Percentiles rank a stretch among this genome's conserved stretches.
Evolutionary conservation across 2,113 vertebrate genomes (phyloP).

Genomic region (Hyperoodon ampullatus): DNA sequence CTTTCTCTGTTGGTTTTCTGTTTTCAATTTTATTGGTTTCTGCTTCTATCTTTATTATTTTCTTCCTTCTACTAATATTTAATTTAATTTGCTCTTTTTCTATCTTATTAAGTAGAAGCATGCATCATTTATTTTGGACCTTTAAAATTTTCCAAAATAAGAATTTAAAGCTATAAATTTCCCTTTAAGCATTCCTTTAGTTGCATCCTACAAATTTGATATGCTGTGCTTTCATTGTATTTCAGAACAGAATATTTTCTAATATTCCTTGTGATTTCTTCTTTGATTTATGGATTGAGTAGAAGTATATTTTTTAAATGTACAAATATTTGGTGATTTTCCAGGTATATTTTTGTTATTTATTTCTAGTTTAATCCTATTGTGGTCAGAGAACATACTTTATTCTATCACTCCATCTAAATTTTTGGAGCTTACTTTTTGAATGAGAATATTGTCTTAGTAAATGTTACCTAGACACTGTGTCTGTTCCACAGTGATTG

Average conservation of each 20-base stretch:
- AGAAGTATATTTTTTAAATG: neutral
- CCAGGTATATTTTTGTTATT: neutral
- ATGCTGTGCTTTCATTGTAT: neutral
- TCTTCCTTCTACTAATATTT: neutral
- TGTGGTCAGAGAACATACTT: neutral
- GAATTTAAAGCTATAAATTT: neutral
- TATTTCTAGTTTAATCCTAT: constrained; percentile 11
- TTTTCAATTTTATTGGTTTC: constrained; percentile 14
- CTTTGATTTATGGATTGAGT: neutral
- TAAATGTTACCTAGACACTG: neutral
- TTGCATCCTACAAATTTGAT: neutral
- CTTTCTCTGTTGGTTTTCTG: neutral
- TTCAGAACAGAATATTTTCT: constrained; percentile 9
- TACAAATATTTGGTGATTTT: neutral
- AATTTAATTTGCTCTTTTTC: neutral
- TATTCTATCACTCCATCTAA: neutral
- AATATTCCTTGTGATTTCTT: constrained; percentile 20
- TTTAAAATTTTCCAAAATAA: constrained; percentile 11
- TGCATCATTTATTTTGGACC: neutral
- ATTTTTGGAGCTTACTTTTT: constrained; percentile 13
- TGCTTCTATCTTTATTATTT: constrained; percentile 13
- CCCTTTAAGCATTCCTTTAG: neutral
- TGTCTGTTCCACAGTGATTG: neutral
- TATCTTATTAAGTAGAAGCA: neutral
- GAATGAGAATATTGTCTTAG: neutral